Evolutionary conservation across 2,113 vertebrate genomes (phyloP).

Genomic region (Solenodon paradoxus): DNA sequence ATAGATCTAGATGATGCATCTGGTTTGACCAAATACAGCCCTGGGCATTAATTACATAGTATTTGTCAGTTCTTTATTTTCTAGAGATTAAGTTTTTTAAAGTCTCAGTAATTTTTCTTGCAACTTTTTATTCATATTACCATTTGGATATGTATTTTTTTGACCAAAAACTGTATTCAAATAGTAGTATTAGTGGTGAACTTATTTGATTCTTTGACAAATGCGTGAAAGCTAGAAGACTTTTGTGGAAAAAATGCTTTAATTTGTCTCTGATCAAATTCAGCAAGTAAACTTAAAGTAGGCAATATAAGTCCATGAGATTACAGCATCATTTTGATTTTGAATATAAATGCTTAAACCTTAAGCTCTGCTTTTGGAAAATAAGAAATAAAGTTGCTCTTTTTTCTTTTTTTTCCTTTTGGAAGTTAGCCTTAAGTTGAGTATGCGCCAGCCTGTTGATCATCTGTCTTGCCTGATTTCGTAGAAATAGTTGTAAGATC

Average conservation of each 20-base stretch:
- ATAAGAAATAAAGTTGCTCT: background rate
- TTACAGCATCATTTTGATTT: background rate
- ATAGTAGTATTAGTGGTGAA: background rate
- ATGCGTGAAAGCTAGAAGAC: background rate
- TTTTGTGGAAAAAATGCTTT: background rate
- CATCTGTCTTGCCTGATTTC: background rate
- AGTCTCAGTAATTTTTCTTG: background rate
- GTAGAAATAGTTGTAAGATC: background rate
- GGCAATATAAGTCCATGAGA: background rate
- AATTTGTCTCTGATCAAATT: background rate
- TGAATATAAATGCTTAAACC: background rate
- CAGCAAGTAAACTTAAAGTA: background rate
- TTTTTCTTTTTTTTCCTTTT: no score
- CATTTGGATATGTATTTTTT: background rate
- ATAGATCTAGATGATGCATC: background rate
- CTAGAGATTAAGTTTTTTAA: conserved; percentile 1
- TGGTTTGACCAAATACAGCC: background rate
- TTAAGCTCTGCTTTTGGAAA: background rate
- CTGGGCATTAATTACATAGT: background rate
- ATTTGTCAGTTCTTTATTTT: background rate
- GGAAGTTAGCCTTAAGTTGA: background rate
- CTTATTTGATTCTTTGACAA: background rate
- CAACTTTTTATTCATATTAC: background rate
- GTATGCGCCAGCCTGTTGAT: background rate
- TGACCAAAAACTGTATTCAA: background rate